Evolutionary conservation across 2,888 invertebrate species (phyloP), one percentile per base, ranked within the genome.

Genomic region (Polyommatus iphigenia): DNA sequence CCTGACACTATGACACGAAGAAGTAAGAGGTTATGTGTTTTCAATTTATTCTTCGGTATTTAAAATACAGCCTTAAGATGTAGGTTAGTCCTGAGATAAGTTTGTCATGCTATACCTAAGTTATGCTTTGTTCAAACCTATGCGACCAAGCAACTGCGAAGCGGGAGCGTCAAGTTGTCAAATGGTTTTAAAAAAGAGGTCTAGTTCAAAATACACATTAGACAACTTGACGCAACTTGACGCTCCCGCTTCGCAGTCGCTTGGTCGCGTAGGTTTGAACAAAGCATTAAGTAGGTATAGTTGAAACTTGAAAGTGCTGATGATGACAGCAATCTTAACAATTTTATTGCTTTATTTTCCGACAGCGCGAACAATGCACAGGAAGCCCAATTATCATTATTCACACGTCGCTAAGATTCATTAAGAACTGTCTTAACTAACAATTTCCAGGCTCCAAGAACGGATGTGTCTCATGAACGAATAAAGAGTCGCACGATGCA

Each of bases 381-480:
- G 75, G 75, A 75, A 75, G 75, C 29, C 50, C 75, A 75, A 75
- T 75, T 75, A 54, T 54, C 29, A 75, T 46, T 54, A 54, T 75
- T 75, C 75, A 75, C 75, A 75, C 75, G 75, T 75, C 50, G 46
- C 46, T 75, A 75, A 72, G 72, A 75, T 75, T 75, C 46, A 50
- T 75, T 29, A 72, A 72, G 72, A 54, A 57, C 57, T 77, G 77
- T 77, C 77, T 77, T 77, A 77, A 77, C 72, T 72, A 72, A 72
- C 77, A 77, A 84, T 82, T 82, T 83, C 80, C 83, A 78, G 82
- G 79, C 80, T 78, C 79, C 80, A 76, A 79, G 75, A 82, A 79
- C 90, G 91, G 91, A 91, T 89, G 88, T 82, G 78, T 82, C 86
- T 89, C 87, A 86, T 89, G 82, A 82, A 85, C 85, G 84, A 87